Base-by-base conservation (phyloP, 2,888 invertebrate genomes). In the Scaeva pyrastri region DNA sequence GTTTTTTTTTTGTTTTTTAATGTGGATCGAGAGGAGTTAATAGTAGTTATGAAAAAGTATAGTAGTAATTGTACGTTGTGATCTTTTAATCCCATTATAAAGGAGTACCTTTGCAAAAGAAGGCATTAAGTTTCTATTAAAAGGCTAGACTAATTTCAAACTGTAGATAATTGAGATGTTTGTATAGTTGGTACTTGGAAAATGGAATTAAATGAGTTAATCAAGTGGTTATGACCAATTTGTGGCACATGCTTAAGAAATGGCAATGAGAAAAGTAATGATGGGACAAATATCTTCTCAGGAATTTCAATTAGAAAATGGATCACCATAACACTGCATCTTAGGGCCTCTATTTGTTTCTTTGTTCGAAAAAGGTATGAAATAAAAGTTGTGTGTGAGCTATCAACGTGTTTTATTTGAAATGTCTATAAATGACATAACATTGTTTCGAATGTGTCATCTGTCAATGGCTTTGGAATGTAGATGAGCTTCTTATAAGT, bases 1-100 rank as follows among this genome's bases (percentile, higher is more conserved):
- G 64, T 19, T 16, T 16, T 41, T n/a, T 8, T 52, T 12, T 48
- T 64, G 64, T 19, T 16, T 16, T 41, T n/a, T 8, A 52, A 43
- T 36, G 64, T 36, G 58, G 60, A 73, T 78, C 83, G 62, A 78
- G 43, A 77, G 56, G 48, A 41, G 10, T n/a, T 52, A 62, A 78
- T 56, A 50, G 77, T 64, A 21, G 5, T 2, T 21, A 60, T 31
- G 2, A 31, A 5, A 31, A 31, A 31, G 8, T 7, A 11, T 43
- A 21, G 8, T 74, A 64, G 70, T 73, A 48, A 73, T 58, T 73
- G 64, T 64, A 31, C 31, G 31, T 43, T 12, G 48, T 62, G 56
- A 43, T 81, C 64, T 55, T 48, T 45, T 55, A 62, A 83, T 62
- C 36, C 52, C 73, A 55, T 74, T 73, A 19, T 36, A n/a, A n/a